Conservation (phyloP, 2,113 vertebrate species). For the cat (Felis catus) region F.catus_Fca126_mat1.0 CM031415.1:8851501-8852000, state of each 20-base stretch:
- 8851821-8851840: background rate
- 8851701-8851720: too few species aligned
- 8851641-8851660: too few species aligned
- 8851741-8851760: too few species aligned
- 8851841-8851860: background rate
- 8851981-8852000: background rate
- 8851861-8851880: background rate
- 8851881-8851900: background rate
- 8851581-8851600: too few species aligned
- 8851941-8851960: background rate
- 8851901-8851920: background rate
- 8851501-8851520: background rate
- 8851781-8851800: background rate
- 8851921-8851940: background rate
- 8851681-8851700: too few species aligned
- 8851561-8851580: too few species aligned
- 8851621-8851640: too few species aligned
- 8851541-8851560: too few species aligned
- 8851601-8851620: too few species aligned
- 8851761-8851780: too few species aligned
- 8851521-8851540: background rate
- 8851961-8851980: too few species aligned
- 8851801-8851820: background rate
- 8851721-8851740: fast-evolving
- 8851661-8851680: too few species aligned